These are phyloP conservation scores for Amaurobius ferox DNA, from an alignment of 2,888 invertebrate species.

Conservation along the genomic window DNA sequence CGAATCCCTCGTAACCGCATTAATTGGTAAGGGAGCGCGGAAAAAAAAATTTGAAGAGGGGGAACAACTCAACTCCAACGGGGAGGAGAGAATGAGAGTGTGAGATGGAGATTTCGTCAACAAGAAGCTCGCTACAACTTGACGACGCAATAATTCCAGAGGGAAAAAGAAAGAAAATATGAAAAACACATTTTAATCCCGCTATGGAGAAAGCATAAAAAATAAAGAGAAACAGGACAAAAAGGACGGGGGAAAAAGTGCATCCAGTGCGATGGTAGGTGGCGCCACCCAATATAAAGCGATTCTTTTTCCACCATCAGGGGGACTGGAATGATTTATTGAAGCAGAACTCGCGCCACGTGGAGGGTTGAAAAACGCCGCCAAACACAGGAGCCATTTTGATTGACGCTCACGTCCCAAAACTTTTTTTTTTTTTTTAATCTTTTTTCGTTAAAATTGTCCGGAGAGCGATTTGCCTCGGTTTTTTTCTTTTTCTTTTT, in stretches of 20 bases:
- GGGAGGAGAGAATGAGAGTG: neutral
- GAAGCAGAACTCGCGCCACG: slow-evolving; percentile 25
- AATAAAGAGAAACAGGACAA: neutral
- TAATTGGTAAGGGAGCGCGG: slow-evolving; percentile 6
- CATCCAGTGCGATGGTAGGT: slow-evolving; percentile 33
- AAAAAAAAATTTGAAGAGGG: neutral
- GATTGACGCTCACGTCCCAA: slow-evolving; percentile 22
- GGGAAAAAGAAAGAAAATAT: neutral
- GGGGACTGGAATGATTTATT: slow-evolving; percentile 49
- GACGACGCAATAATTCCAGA: slow-evolving; percentile 7
- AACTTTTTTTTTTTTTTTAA: neutral
- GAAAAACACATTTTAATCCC: slow-evolving; percentile 16
- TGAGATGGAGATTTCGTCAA: slow-evolving; percentile 20
- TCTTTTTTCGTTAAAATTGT: slow-evolving; percentile 19
- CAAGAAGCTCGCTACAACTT: neutral
- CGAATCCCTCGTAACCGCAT: slow-evolving; percentile 9
- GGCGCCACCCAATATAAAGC: slow-evolving; percentile 52
- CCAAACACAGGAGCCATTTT: slow-evolving; percentile 34
- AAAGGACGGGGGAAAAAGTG: neutral
- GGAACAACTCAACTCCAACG: neutral
- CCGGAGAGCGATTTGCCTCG: slow-evolving; percentile 18
- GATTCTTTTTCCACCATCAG: slow-evolving; percentile 32
- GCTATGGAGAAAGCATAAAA: neutral
- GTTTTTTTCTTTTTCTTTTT: slow-evolving; percentile 7
- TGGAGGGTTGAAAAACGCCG: slow-evolving; percentile 36